These are phyloP conservation scores for Oreocharis arfaki DNA, from an alignment of 2,113 vertebrate species.

Conservation along the genomic window DNA sequence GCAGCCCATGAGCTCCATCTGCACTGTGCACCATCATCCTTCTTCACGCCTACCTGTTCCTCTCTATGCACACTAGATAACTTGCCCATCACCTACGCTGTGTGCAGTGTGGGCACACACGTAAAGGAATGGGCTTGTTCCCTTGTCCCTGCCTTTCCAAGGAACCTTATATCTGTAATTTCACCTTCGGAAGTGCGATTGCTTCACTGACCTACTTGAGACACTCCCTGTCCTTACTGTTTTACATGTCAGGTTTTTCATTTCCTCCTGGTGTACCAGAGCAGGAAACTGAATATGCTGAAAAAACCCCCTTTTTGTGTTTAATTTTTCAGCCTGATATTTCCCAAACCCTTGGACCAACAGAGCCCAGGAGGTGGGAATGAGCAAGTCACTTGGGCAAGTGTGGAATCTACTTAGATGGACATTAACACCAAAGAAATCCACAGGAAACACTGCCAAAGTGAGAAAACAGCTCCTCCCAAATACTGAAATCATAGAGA, in stretches of 20 bases:
- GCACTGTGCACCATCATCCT: accelerated
- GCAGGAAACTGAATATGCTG: neutral
- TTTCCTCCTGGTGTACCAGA: neutral
- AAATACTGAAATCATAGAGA: neutral
- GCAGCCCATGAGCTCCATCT: neutral
- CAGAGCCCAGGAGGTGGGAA: neutral
- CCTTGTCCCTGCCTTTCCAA: neutral
- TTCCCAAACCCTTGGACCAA: neutral
- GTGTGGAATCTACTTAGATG: neutral
- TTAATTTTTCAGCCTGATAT: neutral
- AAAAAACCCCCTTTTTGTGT: accelerated
- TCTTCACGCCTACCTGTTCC: neutral
- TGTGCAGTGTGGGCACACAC: neutral
- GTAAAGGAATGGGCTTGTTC: neutral
- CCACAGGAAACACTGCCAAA: neutral
- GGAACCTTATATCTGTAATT: neutral
- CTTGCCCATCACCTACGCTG: accelerated
- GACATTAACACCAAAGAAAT: neutral
- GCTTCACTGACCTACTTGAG: neutral
- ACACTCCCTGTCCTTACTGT: neutral
- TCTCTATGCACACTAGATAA: neutral
- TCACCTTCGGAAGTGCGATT: neutral
- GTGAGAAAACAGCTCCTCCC: neutral
- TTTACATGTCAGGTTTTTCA: neutral
- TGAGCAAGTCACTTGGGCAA: neutral